These are phyloP conservation scores for Leptinotarsa juncta DNA, from an alignment of 2,888 invertebrate species.

Conservation along the genomic window DNA sequence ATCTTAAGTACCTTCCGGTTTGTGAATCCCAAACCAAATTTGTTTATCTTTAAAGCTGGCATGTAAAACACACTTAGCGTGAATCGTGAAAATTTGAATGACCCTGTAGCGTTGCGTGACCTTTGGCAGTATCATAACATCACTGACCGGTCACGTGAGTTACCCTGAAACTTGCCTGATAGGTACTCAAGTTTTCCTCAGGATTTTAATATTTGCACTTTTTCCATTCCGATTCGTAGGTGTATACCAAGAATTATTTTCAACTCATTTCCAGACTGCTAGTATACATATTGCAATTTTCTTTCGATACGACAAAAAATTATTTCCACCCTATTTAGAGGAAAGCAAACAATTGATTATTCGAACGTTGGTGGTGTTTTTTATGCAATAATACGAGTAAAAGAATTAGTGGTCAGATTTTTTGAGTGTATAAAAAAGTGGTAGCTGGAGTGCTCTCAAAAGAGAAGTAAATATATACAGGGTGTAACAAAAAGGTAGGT, in stretches of 20 bases:
- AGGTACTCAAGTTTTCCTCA: slow-evolving; percentile 49
- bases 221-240: slow-evolving; percentile 23
- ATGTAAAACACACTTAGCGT: not conserved
- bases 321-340: too few species aligned
- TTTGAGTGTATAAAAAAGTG: too few species aligned
- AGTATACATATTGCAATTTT: too few species aligned
- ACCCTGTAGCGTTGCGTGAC: slow-evolving; percentile 58
- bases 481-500: too few species aligned
- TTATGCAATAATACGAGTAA: too few species aligned
- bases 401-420: too few species aligned
- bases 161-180: slow-evolving; percentile 48
- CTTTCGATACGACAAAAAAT: too few species aligned
- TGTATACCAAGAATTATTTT: slow-evolving; percentile 8
- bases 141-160: slow-evolving; percentile 61
- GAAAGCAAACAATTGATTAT: too few species aligned
- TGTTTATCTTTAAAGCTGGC: not conserved
- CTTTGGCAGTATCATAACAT: slow-evolving; percentile 57
- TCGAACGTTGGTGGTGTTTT: too few species aligned
- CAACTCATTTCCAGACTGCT: too few species aligned
- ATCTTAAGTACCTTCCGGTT: not conserved
- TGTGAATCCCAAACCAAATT: not conserved
- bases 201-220: slow-evolving; percentile 48
- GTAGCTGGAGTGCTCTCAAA: too few species aligned
- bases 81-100: slow-evolving; percentile 47
- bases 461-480: too few species aligned